Base-by-base conservation (phyloP, 2,888 invertebrate genomes). In the Lissocephala sabroskyi region DNA sequence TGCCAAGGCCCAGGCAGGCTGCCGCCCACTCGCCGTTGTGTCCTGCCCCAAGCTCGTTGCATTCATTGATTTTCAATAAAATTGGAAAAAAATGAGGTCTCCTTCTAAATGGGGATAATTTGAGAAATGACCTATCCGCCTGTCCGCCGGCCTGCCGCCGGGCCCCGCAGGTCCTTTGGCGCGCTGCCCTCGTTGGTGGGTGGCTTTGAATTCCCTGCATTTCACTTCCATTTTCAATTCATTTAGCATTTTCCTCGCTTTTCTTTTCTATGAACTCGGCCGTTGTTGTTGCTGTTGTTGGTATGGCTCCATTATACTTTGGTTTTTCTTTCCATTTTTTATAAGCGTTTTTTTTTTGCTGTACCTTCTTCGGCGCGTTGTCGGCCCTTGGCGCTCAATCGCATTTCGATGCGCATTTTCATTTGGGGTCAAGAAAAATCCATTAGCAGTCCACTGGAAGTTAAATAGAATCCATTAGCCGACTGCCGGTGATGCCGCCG, bases 381-480 rank as follows among this genome's bases (percentile, higher is more conserved):
- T n/a, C n/a, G n/a, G n/a, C n/a, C n/a, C n/a, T n/a, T n/a, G n/a
- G n/a, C n/a, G n/a, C 65, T 70, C 70, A 75, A 75, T 75, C 73
- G 76, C 64, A 70, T 76, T 74, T 70, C 77, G 65, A 74, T 74
- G 71, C 70, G 71, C 77, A 70, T 74, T 79, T 79, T 71, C 71
- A 81, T 82, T 82, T 82, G 67, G 79, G 82, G 82, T 82, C 82
- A 83, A 81, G 83, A 79, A 83, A 74, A 83, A 80, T 79, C 82
- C 83, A 82, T 82, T 82, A 82, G 80, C 78, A 80, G 80, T 75
- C 75, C n/a, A 60, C 67, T 76, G 79, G 68, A 81, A 82, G 79
- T 81, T 82, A 80, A 83, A 82, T 81, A 78, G 82, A 83, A 80
- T 83, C 82, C 82, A 82, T 82, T 83, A 82, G 79, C 76, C 68